Percentiles rank a stretch among this genome's conserved stretches.
These are phyloP conservation scores for Therioaphis trifolii DNA, from an alignment of 2,888 invertebrate species.

Conservation along the genomic window DNA sequence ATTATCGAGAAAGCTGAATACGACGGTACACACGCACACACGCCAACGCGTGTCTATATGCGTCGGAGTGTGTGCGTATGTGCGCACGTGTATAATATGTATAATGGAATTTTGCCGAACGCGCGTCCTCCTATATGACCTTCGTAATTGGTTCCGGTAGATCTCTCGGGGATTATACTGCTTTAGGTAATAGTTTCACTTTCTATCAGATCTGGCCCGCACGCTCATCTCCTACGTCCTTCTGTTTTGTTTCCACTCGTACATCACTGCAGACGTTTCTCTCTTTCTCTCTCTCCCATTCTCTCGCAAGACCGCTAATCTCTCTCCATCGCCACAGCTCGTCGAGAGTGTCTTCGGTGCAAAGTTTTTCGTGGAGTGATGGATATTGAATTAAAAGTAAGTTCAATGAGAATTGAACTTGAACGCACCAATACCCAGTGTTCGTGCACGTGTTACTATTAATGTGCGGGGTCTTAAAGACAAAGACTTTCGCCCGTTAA, in stretches of 20 bases:
- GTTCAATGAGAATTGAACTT: not conserved
- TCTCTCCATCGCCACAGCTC: too few species aligned
- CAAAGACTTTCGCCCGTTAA: too few species aligned
- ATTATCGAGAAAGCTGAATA: slow-evolving; percentile 41
- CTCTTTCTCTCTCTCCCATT: too few species aligned
- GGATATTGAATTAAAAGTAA: slow-evolving; percentile 43
- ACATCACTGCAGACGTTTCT: too few species aligned
- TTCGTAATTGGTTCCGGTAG: slow-evolving; percentile 30
- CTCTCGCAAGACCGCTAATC: too few species aligned
- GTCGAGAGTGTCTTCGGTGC: not conserved
- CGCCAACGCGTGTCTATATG: too few species aligned
- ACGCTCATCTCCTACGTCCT: not conserved
- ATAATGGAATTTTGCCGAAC: slow-evolving; percentile 26
- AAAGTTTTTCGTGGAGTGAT: slow-evolving; percentile 8
- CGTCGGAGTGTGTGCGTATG: too few species aligned
- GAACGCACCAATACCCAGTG: too few species aligned
- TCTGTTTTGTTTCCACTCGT: too few species aligned
- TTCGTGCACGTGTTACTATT: too few species aligned
- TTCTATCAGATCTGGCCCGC: slow-evolving; percentile 33
- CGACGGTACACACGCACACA: not conserved
- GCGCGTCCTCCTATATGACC: slow-evolving; percentile 4
- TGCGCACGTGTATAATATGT: too few species aligned
- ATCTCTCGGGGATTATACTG: not conserved
- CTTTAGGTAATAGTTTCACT: slow-evolving; percentile 41
- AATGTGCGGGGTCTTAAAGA: too few species aligned